phyloP scores from a whole-genome alignment of 2,113 vertebrate genomes.

The Gadus macrocephalus region DNA sequence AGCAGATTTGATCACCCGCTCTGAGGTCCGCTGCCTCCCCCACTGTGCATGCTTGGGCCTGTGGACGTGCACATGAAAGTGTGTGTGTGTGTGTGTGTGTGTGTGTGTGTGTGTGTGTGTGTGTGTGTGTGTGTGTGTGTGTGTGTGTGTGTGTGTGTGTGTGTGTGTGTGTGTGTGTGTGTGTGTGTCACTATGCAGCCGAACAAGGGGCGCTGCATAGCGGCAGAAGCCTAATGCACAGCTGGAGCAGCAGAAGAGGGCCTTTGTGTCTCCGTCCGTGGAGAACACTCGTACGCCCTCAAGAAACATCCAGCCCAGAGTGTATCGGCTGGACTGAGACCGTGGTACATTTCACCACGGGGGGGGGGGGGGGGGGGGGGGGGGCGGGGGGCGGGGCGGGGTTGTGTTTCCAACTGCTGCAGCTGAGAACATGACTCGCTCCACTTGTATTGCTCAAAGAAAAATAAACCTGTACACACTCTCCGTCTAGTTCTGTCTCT shows the following conservation, averaged over 20 bases:
- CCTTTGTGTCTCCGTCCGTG: slow-evolving; percentile 30
- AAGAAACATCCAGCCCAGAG: not conserved
- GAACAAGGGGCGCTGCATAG: slow-evolving; percentile 32
- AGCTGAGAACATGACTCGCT: slow-evolving; percentile 20
- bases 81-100: slow-evolving; percentile 29
- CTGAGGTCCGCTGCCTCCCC: not conserved
- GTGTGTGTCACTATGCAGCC: slow-evolving; percentile 7
- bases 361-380: slow-evolving; percentile 1
- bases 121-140: slow-evolving; percentile 15
- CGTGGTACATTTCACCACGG: slow-evolving; percentile 3
- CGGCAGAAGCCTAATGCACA: slow-evolving; percentile 43
- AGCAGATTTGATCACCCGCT: too few species aligned
- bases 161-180: not conserved
- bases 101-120: slow-evolving; percentile 26
- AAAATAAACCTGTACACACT: too few species aligned
- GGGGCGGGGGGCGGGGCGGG: too few species aligned
- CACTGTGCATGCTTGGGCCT: not conserved
- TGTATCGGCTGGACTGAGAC: not conserved
- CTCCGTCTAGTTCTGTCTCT: too few species aligned
- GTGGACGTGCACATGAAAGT: not conserved
- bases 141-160: not conserved
- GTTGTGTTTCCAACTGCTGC: slow-evolving; percentile 13
- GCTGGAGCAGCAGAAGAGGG: slow-evolving; percentile 39
- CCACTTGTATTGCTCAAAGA: slow-evolving; percentile 1
- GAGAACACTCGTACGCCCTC: slow-evolving; percentile 8